Evolutionary conservation across 1,140 invertebrate species (phyloP).

Genomic region (Neomicropteryx cornuta): DNA sequence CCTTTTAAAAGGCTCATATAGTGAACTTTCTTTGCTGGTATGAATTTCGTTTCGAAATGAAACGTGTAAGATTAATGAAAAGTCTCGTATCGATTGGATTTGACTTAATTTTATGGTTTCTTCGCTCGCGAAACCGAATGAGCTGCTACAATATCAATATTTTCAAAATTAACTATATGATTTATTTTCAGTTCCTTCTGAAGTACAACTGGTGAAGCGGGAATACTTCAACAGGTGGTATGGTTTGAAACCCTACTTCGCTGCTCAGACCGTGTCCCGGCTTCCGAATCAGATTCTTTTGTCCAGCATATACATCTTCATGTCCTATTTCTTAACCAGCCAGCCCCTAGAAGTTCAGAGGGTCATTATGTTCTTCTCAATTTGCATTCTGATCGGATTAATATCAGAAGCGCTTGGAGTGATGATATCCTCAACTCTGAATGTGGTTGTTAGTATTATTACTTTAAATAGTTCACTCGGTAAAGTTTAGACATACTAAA

Average conservation of each 20-base stretch:
- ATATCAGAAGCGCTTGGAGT: conserved; percentile 68
- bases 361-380: conserved; percentile 55
- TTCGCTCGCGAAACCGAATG: too few species aligned
- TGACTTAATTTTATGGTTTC: too few species aligned
- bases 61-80: too few species aligned
- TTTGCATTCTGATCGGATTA: conserved; percentile 55
- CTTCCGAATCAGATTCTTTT: conserved; percentile 61
- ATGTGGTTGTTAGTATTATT: conserved; percentile 51
- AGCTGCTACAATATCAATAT: too few species aligned
- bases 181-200: conserved; percentile 68
- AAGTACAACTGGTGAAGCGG: conserved; percentile 74
- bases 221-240: conserved; percentile 96
- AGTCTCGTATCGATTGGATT: too few species aligned
- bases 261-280: conserved; percentile 67
- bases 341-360: conserved; percentile 73
- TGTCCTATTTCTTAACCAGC: conserved; percentile 76
- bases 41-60: too few species aligned
- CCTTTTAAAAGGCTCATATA: too few species aligned
- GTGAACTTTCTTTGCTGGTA: too few species aligned
- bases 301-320: conserved; percentile 62
- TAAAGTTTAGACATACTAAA: too few species aligned
- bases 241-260: conserved; percentile 78
- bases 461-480: neutral
- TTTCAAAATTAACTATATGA: too few species aligned
- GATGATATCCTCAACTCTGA: conserved; percentile 57